Conservation (phyloP, 2,113 vertebrate genomes). For the Pituophis catenifer region DNA sequence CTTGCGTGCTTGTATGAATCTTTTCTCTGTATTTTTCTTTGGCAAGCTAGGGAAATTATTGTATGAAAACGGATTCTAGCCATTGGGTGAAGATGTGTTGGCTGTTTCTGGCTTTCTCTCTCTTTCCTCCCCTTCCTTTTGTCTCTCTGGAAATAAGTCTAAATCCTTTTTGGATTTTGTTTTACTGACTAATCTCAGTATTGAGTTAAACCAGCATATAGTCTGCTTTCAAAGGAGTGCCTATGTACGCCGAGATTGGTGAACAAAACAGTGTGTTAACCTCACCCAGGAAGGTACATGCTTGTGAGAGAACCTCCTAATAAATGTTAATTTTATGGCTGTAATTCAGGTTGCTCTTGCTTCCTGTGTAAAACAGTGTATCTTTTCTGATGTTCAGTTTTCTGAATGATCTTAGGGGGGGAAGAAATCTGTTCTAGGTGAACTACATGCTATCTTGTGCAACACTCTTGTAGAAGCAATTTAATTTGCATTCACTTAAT, state of each 20-base stretch:
- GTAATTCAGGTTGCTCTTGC: slow-evolving; percentile 8
- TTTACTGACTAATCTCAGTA: slow-evolving; percentile 30
- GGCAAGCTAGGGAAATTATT: background rate
- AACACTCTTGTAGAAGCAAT: background rate
- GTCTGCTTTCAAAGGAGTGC: background rate
- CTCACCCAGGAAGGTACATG: background rate
- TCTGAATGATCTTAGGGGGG: background rate
- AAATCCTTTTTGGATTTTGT: background rate
- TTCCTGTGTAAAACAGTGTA: background rate
- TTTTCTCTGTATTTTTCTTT: slow-evolving; percentile 34
- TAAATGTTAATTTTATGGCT: slow-evolving; percentile 14
- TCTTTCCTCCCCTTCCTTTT: background rate
- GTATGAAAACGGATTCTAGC: slow-evolving; percentile 7
- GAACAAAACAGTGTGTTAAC: slow-evolving; percentile 8
- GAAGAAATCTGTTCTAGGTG: background rate
- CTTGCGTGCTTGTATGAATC: slow-evolving; percentile 25
- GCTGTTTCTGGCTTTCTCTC: slow-evolving; percentile 11
- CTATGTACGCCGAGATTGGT: background rate
- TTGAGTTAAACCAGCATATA: background rate
- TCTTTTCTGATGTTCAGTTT: background rate
- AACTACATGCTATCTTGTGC: background rate
- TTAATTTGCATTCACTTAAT: background rate
- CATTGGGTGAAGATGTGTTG: slow-evolving; percentile 42
- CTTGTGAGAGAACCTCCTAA: background rate
- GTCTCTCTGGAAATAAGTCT: slow-evolving; percentile 10